phyloP scores from a whole-genome alignment of 2,797 vertebrate genomes.

The Acanthurus leucopareius region DNA sequence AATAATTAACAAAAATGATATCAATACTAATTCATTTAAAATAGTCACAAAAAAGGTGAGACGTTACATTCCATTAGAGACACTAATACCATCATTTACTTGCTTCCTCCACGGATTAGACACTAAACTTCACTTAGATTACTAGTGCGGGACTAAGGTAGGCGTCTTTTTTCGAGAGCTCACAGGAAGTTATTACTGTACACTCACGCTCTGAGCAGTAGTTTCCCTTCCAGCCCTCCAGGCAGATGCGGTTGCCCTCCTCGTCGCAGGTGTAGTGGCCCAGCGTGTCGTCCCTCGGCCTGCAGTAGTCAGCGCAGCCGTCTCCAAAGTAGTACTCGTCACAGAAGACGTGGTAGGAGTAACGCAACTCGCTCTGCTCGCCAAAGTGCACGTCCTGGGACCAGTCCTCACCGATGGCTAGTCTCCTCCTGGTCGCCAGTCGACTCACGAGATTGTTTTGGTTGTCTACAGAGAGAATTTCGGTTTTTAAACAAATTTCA shows the following conservation, averaged over 20 bases:
- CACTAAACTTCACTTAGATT: not conserved
- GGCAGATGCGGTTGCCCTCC: constrained; percentile 85
- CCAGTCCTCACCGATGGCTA: constrained; percentile 90
- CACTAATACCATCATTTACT: no score
- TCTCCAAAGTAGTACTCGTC: constrained; percentile 90
- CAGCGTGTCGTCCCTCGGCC: constrained; percentile 88
- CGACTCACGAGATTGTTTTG: constrained; percentile 91
- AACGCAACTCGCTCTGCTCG: constrained; percentile 91
- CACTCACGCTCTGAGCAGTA: constrained; percentile 88
- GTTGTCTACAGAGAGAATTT: constrained; percentile 81
- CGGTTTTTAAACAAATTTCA: not conserved
- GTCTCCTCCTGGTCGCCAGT: constrained; percentile 87
- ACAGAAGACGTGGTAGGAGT: constrained; percentile 93
- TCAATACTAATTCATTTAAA: no score
- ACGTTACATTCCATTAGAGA: no score
- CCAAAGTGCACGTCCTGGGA: constrained; percentile 91
- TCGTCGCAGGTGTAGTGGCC: constrained; percentile 90
- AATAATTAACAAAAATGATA: no score
- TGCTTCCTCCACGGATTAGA: not conserved
- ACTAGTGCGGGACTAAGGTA: not conserved
- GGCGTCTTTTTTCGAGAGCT: not conserved
- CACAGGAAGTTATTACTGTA: accelerated
- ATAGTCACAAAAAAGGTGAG: no score
- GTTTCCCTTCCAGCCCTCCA: constrained; percentile 90
- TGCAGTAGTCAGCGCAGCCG: constrained; percentile 90